These are phyloP conservation scores for Ageneiosus marmoratus DNA, from an alignment of 2,113 vertebrate genomes.

Conservation along the genomic window DNA sequence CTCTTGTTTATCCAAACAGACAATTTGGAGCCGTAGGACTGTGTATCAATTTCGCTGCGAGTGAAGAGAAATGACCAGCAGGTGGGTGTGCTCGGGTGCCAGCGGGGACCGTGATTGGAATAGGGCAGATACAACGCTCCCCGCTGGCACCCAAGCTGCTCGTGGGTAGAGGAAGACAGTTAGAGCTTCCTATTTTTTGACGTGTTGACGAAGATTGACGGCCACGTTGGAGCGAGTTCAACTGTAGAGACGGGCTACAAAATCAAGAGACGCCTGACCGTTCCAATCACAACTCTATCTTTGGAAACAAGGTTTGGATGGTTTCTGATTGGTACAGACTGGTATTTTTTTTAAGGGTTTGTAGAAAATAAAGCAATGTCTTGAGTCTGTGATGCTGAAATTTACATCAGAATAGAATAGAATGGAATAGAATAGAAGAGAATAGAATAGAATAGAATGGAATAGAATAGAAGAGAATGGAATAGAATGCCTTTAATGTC, in stretches of 20 bases:
- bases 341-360: background rate
- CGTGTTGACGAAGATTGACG: slow-evolving; percentile 33
- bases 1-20: slow-evolving; percentile 30
- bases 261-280: background rate
- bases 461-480: too few relatives aligned
- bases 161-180: slow-evolving; percentile 28
- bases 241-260: background rate
- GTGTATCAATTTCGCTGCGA: slow-evolving; percentile 36
- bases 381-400: background rate
- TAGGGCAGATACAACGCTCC: slow-evolving; percentile 32
- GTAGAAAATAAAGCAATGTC: background rate
- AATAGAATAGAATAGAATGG: too few relatives aligned
- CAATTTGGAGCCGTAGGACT: slow-evolving; percentile 37
- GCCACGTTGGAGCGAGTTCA: slow-evolving; percentile 23
- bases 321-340: background rate
- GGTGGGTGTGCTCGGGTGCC: slow-evolving; percentile 51
- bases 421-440: too few relatives aligned
- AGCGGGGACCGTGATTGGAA: slow-evolving; percentile 49
- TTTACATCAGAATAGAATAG: too few relatives aligned
- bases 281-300: slow-evolving; percentile 17
- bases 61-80: slow-evolving; percentile 51
- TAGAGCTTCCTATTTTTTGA: slow-evolving; percentile 31
- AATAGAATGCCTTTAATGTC: too few relatives aligned
- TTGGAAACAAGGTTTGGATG: background rate
- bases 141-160: slow-evolving; percentile 54